These are phyloP conservation scores for Silurus glanis DNA, from an alignment of 2,113 vertebrate genomes.

Conservation along the genomic window DNA sequence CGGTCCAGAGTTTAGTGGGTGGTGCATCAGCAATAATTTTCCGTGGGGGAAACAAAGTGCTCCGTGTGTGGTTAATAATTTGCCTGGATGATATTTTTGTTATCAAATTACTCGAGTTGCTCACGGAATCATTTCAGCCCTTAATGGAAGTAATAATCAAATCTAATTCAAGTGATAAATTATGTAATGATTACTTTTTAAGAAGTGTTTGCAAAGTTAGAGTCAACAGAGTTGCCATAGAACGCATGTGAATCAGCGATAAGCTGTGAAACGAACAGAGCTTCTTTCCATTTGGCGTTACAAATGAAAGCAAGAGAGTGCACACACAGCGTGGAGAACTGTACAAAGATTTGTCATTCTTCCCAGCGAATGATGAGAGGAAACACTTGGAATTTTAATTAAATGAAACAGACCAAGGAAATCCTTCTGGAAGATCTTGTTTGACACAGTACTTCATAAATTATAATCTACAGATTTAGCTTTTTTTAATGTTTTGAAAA, in stretches of 20 bases:
- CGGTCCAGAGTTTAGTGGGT: no score
- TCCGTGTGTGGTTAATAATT: no score
- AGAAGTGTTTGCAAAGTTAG: not conserved
- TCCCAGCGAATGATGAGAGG: slow-evolving; percentile 21
- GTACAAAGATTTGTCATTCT: not conserved
- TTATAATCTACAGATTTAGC: not conserved
- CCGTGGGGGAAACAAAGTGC: no score
- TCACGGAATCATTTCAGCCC: no score
- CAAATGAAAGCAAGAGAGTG: slow-evolving; percentile 47
- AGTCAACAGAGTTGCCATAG: not conserved
- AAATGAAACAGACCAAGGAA: not conserved
- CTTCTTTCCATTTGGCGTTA: slow-evolving; percentile 40
- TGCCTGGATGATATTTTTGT: no score
- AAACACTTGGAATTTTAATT: not conserved
- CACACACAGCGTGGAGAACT: slow-evolving; percentile 49
- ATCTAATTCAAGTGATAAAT: not conserved
- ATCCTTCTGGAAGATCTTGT: not conserved
- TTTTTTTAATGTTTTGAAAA: not conserved
- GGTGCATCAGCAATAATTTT: no score
- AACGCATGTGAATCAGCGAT: not conserved
- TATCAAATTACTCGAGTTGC: no score
- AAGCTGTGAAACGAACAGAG: not conserved
- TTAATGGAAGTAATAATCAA: not conserved
- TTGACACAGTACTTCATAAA: not conserved
- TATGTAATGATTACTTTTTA: not conserved